Evolutionary conservation across 2,113 vertebrate species (phyloP), one percentile per base, ranked within the genome.

Genomic region (Paracanthobrama guichenoti): DNA sequence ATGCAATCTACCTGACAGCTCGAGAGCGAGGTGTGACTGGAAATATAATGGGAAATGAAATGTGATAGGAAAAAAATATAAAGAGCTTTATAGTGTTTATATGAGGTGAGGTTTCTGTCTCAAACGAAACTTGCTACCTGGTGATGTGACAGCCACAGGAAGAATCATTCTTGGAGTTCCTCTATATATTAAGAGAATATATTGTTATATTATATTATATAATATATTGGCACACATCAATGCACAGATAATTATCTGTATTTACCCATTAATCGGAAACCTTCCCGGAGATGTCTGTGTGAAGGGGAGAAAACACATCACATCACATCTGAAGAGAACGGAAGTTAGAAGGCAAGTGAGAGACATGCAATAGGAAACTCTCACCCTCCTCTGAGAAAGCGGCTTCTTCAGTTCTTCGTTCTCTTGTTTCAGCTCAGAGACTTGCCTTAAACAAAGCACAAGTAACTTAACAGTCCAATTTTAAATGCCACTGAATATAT

Each of bases 71-170:
- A 42, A 18, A 67, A 50, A 20, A 28, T 53, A 50, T 18, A 55
- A 55, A 55, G 53, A 55, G 53, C 18, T 22, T 55, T 22, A 48
- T 12, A 73, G 12, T 26, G n/a, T 48, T 73, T 59, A 20, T 55
- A 76, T 14, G 20, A 60, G 7, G 11, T 80, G 9, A 66, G 22
- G 16, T 31, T 81, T 60, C 4, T 9, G 24, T 9, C 31, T 64
- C 28, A 48, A 67, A 69, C 0, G 12, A 57, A 57, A 71, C 46
- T 91, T 76, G 64, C 88, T 94, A 94, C 96, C 94, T 87, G 96
- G 96, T 4, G 96, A 94, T 64, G 96, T 96, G 86, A 97, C 91
- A 42, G 94, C 95, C 50, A 97, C 93, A 26, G 95, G 96, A 16
- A 95, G 94, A 16, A 95, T 90, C 88, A 94, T 93, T 86, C 94